Evolutionary conservation across 37 sponge, comb jelly and placozoan genomes (phyloP).

Genomic region (Bolinopsis microptera): DNA sequence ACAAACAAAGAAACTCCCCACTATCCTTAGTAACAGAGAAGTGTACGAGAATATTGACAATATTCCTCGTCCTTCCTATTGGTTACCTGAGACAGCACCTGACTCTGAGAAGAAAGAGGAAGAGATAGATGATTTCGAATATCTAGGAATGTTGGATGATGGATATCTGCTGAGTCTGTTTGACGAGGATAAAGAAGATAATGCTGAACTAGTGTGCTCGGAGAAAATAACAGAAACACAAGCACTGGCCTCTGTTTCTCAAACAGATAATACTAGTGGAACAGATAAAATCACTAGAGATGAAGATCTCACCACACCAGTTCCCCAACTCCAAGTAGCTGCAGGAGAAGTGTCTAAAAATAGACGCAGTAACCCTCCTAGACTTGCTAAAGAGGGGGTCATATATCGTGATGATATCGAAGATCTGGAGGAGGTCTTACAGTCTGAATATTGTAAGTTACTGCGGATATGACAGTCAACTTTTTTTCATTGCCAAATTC

Average conservation of each 20-base stretch:
- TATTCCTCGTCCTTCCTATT: too few species aligned
- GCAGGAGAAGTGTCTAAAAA: too few species aligned
- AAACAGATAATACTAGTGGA: background rate
- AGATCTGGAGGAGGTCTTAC: background rate
- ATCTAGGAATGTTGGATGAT: background rate
- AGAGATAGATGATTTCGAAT: constrained; percentile 16
- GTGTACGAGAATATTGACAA: background rate
- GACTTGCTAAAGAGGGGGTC: background rate
- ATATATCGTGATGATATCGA: background rate
- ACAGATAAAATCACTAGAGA: background rate
- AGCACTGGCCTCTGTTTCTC: too few species aligned
- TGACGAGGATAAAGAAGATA: background rate
- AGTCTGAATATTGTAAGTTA: background rate
- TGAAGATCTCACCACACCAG: background rate
- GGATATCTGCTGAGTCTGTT: background rate
- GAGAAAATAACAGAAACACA: too few species aligned
- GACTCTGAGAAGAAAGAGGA: background rate
- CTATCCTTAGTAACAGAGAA: background rate
- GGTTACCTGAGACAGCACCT: background rate
- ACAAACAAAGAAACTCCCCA: background rate
- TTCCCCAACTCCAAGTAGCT: too few species aligned
- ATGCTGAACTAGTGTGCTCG: too few species aligned
- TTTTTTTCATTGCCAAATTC: too few species aligned
- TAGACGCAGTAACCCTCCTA: background rate
- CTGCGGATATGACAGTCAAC: too few species aligned